These are phyloP conservation scores for Okamejei kenojei DNA, from an alignment of 2,797 vertebrate species.

Conservation along the genomic window DNA sequence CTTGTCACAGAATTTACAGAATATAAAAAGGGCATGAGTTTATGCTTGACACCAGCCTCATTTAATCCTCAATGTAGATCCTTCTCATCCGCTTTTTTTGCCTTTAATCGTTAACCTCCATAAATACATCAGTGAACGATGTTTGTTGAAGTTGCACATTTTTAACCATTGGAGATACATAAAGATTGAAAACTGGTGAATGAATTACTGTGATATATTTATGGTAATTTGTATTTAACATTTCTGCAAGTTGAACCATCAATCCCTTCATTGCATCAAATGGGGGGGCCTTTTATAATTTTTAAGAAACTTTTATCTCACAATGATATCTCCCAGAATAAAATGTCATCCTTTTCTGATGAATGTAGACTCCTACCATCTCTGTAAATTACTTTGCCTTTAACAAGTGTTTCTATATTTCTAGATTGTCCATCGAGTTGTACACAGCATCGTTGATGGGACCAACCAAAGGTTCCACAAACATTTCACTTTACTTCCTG, in stretches of 20 bases:
- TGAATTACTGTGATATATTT: background rate
- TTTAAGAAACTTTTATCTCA: background rate
- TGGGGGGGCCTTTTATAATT: background rate
- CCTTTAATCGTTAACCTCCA: background rate
- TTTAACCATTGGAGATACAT: background rate
- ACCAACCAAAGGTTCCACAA: background rate
- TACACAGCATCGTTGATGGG: background rate
- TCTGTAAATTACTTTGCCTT: background rate
- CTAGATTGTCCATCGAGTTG: background rate
- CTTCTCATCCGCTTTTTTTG: background rate
- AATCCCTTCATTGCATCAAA: background rate
- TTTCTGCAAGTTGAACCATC: background rate
- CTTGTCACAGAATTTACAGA: background rate
- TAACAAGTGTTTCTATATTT: background rate
- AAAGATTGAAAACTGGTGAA: too few relatives aligned
- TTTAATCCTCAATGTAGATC: background rate
- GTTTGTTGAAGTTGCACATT: background rate
- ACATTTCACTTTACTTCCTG: background rate
- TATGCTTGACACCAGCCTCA: background rate
- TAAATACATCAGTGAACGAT: background rate
- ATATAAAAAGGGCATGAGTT: background rate
- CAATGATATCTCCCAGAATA: background rate
- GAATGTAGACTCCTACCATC: too few relatives aligned
- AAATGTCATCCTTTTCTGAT: too few relatives aligned
- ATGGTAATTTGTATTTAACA: background rate